Evolutionary conservation across 1,140 invertebrate species (phyloP).

Genomic region (Nylanderia fulva): DNA sequence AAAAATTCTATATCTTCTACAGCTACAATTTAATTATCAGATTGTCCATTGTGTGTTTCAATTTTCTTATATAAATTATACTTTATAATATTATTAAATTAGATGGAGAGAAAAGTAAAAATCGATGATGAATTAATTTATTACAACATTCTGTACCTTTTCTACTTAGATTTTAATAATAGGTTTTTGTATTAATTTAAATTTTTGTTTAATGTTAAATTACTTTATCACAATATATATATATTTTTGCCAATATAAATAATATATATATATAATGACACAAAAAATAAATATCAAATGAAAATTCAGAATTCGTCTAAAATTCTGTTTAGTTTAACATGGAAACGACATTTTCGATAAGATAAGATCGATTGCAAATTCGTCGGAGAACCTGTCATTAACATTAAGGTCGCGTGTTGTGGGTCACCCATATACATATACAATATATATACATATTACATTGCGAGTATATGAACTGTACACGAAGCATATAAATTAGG

Average conservation of each 20-base stretch:
- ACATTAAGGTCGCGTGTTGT: background rate
- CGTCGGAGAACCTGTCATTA: background rate
- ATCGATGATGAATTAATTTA: background rate
- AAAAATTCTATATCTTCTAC: background rate
- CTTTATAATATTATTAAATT: background rate
- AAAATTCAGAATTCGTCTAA: background rate
- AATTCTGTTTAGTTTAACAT: too few relatives aligned
- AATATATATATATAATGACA: background rate
- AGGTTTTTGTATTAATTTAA: background rate
- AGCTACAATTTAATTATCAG: background rate
- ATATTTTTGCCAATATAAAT: too few relatives aligned
- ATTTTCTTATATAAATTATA: background rate
- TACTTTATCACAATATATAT: too few relatives aligned
- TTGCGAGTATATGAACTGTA: background rate
- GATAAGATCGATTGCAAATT: background rate
- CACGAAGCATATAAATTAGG: conserved; percentile 29
- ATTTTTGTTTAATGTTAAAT: background rate
- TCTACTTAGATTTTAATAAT: background rate
- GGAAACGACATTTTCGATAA: background rate
- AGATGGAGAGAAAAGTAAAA: background rate
- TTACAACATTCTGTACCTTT: too few relatives aligned
- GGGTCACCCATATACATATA: background rate
- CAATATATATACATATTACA: background rate
- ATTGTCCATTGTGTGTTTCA: background rate
- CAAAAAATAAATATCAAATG: background rate